Evolutionary conservation across 35 echinoderm and acorn worm species (phyloP), one percentile per base, ranked within the genome.

Genomic region (Ophiothrix spiculata): DNA sequence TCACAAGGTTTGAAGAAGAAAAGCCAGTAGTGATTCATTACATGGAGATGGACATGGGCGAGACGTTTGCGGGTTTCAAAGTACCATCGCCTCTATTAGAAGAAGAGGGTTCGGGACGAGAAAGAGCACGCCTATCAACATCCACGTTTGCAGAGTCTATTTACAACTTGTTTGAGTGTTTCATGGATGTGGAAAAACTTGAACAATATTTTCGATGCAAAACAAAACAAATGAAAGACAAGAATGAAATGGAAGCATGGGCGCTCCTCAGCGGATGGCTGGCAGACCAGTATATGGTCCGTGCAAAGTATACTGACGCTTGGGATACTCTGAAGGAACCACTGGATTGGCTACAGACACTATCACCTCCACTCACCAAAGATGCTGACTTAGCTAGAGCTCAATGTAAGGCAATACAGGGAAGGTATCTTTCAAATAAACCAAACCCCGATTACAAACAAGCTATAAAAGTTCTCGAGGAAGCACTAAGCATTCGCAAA

Each of bases 41-140:
- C 40, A 39, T 82, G 80, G 80, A 82, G 31, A 39, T 82, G 16
- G 80, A 45, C 4, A 82, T 82, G 80, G 80, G 80, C 35, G 49
- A 82, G 39, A 82, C 40, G 38, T 82, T 82, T 13, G 38, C 39
- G 41, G 40, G 80, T 56, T 54, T 54, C 21, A 54, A 54, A 54
- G 21, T 54, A 11, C 45, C 8, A 21, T 54, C 45, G 45, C 45
- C 45, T 11, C 21, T 54, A 21, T 21, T 54, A 11, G 45, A 54
- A 54, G 21, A 8, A 54, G 0, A 56, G 23, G 40, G 17, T 31
- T 4, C 4, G 1, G 39, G 6, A 25, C 3, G 11, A 35, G 80
- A 82, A 56, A 21, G 49, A 41, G 33, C 38, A 45, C 19, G 32
- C 80, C 0, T 23, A 31, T 21, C 19, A 14, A 45, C 38, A 29